Percentiles rank a stretch among this genome's conserved stretches.
These are phyloP conservation scores for Cordylochernes scorpioides DNA, from an alignment of 2,888 invertebrate species.

Conservation along the genomic window DNA sequence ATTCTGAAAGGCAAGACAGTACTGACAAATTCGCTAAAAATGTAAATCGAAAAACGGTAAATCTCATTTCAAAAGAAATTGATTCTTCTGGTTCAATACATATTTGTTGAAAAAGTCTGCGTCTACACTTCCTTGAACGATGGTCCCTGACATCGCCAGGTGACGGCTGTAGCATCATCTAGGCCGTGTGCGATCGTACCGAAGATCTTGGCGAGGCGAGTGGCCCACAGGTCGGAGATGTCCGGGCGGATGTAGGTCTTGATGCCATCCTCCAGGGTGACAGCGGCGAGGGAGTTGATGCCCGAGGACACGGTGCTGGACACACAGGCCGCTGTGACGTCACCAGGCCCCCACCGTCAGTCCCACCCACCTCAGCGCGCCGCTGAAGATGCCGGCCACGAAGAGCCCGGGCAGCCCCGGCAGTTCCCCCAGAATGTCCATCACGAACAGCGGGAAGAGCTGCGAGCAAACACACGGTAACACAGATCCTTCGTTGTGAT, in stretches of 20 bases:
- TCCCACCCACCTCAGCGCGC: conserved; percentile 56
- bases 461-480: conserved; percentile 15
- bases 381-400: conserved; percentile 82
- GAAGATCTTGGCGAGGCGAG: conserved; percentile 40
- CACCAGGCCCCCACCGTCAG: no score
- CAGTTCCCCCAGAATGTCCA: conserved; percentile 39
- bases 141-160: no score
- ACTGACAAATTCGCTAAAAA: no score
- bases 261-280: conserved; percentile 60
- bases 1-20: no score
- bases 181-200: conserved; percentile 21
- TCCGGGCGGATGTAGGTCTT: conserved; percentile 37
- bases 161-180: no score
- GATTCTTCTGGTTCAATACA: no score
- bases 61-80: no score
- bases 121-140: no score
- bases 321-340: background rate
- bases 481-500: no score
- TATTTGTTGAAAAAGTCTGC: no score
- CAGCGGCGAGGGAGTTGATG: conserved; percentile 65
- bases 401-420: conserved; percentile 34
- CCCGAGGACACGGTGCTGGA: conserved; percentile 74
- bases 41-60: no score
- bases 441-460: conserved; percentile 61
- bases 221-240: conserved; percentile 40